Evolutionary conservation across 2,888 invertebrate species (phyloP).

Genomic region (Callinectes sapidus): DNA sequence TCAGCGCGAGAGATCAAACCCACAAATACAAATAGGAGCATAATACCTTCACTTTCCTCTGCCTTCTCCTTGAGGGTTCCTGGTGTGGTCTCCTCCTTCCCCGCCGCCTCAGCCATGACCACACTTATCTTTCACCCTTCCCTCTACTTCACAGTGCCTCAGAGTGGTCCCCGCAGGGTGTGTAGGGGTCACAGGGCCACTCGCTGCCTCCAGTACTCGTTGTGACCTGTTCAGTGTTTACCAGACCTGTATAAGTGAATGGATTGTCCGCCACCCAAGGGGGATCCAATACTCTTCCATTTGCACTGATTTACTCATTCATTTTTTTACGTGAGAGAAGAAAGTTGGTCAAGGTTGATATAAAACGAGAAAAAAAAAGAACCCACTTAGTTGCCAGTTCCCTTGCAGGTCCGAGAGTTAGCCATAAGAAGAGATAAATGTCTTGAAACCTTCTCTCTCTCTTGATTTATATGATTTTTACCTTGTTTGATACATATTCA

Average conservation of each 20-base stretch:
- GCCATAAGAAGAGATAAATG: too few species aligned
- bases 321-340: too few species aligned
- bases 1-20: too few species aligned
- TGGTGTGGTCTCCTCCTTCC: slow-evolving; percentile 39
- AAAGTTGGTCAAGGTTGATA: too few species aligned
- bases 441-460: too few species aligned
- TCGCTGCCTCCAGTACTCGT: background rate
- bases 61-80: slow-evolving; percentile 47
- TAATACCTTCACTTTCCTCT: slow-evolving; percentile 55
- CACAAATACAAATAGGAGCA: background rate
- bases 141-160: background rate
- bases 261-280: background rate
- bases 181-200: background rate
- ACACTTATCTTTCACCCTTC: background rate
- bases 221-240: slow-evolving; percentile 44
- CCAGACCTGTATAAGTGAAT: slow-evolving; percentile 1
- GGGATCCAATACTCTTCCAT: background rate
- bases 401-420: too few species aligned
- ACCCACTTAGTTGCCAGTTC: too few species aligned
- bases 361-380: too few species aligned
- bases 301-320: too few species aligned
- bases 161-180: background rate
- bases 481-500: background rate
- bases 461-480: too few species aligned
- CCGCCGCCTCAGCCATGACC: slow-evolving; percentile 57